A percentile compares a stretch with the other conserved stretches of the same genome.
phyloP scores from a whole-genome alignment of 2,797 vertebrate species.

The Chlorospingus semifuscus region DNA sequence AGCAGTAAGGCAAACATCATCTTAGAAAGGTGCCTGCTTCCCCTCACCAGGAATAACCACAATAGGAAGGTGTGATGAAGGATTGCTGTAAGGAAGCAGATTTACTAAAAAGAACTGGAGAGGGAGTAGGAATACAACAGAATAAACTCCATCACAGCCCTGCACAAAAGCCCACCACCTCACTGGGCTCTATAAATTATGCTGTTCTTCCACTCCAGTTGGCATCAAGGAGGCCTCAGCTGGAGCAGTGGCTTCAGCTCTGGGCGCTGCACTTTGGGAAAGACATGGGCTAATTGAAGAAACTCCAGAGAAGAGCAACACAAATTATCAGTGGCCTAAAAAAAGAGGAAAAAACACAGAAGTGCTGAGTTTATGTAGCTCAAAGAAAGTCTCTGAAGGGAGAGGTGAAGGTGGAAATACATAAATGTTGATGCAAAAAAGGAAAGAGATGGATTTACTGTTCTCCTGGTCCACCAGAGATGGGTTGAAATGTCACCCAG shows the following conservation, averaged over 20 bases:
- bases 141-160: neutral
- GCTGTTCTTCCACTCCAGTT: constrained; percentile 54
- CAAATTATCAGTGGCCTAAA: constrained; percentile 56
- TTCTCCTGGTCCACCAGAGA: neutral
- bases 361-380: neutral
- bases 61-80: neutral
- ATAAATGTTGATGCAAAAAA: neutral
- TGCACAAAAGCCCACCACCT: neutral
- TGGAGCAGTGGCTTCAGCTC: constrained; percentile 54
- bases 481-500: neutral
- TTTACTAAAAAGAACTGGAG: neutral
- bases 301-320: constrained; percentile 17
- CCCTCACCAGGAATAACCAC: neutral
- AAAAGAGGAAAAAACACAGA: neutral
- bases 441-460: neutral
- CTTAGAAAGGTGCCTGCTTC: neutral
- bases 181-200: constrained; percentile 3
- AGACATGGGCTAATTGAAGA: constrained; percentile 51
- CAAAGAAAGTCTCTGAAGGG: neutral
- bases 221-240: constrained; percentile 60
- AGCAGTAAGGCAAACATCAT: neutral
- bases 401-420: neutral
- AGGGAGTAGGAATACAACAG: neutral
- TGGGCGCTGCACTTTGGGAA: constrained; percentile 54
- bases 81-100: neutral